Evolutionary conservation across 2,113 vertebrate species (phyloP), one percentile per base, ranked within the genome.

Genomic region (Neolamprologus falcicula): DNA sequence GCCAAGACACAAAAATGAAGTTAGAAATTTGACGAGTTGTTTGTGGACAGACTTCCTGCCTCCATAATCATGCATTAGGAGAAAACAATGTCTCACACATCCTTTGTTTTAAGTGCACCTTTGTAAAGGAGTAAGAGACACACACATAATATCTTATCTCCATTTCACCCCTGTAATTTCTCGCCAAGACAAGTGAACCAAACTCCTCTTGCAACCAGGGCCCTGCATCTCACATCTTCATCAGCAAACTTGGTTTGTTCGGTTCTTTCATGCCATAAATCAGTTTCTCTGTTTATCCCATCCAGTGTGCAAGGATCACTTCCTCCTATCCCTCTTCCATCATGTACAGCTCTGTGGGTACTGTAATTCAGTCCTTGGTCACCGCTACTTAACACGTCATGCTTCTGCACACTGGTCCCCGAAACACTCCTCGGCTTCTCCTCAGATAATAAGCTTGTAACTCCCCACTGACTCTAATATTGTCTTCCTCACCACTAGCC

Each of bases 381-480:
- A 61, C 85, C 80, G 87, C 87, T 83, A 55, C 63, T 91, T 88
- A 92, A 88, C 86, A 86, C 55, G 80, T 88, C 84, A 79, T 54
- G 82, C 66, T 57, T 88, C 86, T 91, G 86, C 88, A 86, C 85
- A 76, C 54, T 31, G 45, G 59, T 80, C 82, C 61, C 31, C 78
- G 82, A 85, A 92, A 90, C 85, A 83, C 90, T 89, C 78, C 40
- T 80, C 33, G 26, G 83, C 85, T 88, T 83, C 89, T 88, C 80
- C 81, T 4, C 79, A 93, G 89, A 92, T 94, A 94, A 95, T 95
- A 94, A 94, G 94, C 93, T 94, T 93, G 92, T 94, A 92, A 94
- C 94, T 95, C 92, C 92, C 89, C 85, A 88, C 91, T 90, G 94
- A 90, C 90, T 93, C 91, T 85, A 90, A 94, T 93, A 95, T 95